These are phyloP conservation scores for Laodelphax striatellus DNA, from an alignment of 1,140 invertebrate genomes.

Conservation along the genomic window DNA sequence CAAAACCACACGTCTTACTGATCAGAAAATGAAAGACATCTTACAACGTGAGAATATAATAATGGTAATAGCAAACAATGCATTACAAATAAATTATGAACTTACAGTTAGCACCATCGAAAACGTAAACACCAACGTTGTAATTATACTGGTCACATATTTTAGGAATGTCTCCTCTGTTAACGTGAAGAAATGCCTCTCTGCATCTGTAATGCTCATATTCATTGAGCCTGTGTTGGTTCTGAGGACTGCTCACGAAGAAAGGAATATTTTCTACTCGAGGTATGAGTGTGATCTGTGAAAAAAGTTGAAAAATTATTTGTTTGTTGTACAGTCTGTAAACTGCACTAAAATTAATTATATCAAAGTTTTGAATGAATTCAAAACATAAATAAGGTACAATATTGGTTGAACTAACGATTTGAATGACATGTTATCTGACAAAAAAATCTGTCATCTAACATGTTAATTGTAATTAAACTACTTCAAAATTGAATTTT, in stretches of 20 bases:
- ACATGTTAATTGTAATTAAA: too few relatives aligned
- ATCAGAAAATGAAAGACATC: too few relatives aligned
- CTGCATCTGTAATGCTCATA: slow-evolving; percentile 74
- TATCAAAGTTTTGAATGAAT: too few relatives aligned
- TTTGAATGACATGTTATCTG: too few relatives aligned
- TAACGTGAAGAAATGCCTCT: slow-evolving; percentile 54
- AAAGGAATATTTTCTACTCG: slow-evolving; percentile 72
- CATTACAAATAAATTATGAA: slow-evolving; percentile 9
- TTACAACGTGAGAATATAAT: too few relatives aligned
- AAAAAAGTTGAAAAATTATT: slow-evolving; percentile 13
- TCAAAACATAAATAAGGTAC: too few relatives aligned
- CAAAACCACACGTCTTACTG: too few relatives aligned
- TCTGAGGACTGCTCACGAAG: slow-evolving; percentile 49
- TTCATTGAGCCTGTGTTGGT: slow-evolving; percentile 50
- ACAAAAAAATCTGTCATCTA: too few relatives aligned
- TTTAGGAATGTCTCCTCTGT: slow-evolving; percentile 48
- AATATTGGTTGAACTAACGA: too few relatives aligned
- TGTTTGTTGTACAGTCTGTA: too few relatives aligned
- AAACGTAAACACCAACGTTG: slow-evolving; percentile 68
- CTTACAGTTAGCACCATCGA: slow-evolving; percentile 60
- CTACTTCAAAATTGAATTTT: too few relatives aligned
- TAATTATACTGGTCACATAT: slow-evolving; percentile 67
- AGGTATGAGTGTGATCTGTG: slow-evolving; percentile 73
- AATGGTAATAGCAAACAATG: neutral
- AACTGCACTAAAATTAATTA: too few relatives aligned